Evolutionary conservation across 1,140 invertebrate species (phyloP).

Genomic region (Aphidius ervi): DNA sequence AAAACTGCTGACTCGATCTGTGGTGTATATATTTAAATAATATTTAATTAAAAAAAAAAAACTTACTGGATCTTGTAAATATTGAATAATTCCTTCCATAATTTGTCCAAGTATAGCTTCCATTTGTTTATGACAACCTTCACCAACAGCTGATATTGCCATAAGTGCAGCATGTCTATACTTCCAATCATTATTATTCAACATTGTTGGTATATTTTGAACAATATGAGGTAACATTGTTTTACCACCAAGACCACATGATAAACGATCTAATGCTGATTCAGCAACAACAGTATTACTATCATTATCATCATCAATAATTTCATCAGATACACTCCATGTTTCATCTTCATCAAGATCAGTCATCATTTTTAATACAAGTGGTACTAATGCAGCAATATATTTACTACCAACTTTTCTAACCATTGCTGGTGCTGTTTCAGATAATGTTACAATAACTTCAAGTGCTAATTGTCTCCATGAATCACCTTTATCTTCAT

Average conservation of each 20-base stretch:
- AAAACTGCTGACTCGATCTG: conserved; percentile 37
- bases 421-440: conserved; percentile 93
- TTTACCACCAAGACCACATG: conserved; percentile 94
- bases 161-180: conserved; percentile 93
- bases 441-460: conserved; percentile 89
- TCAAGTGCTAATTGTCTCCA: conserved; percentile 91
- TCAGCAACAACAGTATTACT: conserved; percentile 94
- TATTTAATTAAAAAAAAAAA: conserved; percentile 15
- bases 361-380: conserved; percentile 93
- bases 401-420: conserved; percentile 83
- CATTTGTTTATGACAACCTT: conserved; percentile 98
- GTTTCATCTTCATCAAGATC: conserved; percentile 90
- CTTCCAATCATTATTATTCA: conserved; percentile 78
- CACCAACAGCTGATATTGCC: conserved; percentile 96
- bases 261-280: conserved; percentile 91
- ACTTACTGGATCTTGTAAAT: conserved; percentile 78
- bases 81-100: conserved; percentile 84
- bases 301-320: conserved; percentile 70
- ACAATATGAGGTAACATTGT: conserved; percentile 88
- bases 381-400: conserved; percentile 71
- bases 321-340: conserved; percentile 66
- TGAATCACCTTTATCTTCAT: conserved; percentile 69
- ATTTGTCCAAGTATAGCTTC: conserved; percentile 87
- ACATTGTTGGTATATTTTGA: conserved; percentile 80
- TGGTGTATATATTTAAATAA: conserved; percentile 25